Base-by-base conservation (phyloP, 64 coral and sea anemone genomes). In the Hydrozoanthus tunicans region DNA sequence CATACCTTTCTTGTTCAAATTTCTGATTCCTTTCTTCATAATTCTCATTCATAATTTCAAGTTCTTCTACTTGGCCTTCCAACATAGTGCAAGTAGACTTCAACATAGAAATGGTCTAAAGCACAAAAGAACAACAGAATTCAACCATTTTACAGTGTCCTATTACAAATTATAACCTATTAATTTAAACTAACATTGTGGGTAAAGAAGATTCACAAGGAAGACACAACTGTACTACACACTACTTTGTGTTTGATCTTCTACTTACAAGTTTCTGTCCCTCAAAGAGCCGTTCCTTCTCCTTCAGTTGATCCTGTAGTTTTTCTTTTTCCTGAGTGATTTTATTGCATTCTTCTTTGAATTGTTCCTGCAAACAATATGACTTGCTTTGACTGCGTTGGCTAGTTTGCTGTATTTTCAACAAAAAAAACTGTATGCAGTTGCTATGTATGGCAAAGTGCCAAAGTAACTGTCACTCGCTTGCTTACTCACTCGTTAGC, bases 71-170 rank as follows among this genome's bases (percentile, higher is more conserved):
- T 61, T 99, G 97, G 51, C 92, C 93, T 73, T 99, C 97, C 78
- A 99, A 81, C 97, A 99, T 99, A 14, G 94, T 91, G 58, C 97
- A 99, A 3, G 97, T 99, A 17, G 97, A 93, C 61, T 96, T 99
- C 86, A 99, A 90, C 89, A 95, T 95, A 24, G 94, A 91, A 78
- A 94, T 94, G 9, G 97, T 99, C 97, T 99, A 51, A 60, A 60
- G 53, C 5, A 27, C 53, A 32, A n/a, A 59, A 58, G 2, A 77
- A 51, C 51, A 7, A 14, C 32, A 51, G 10, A 77, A 84, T 51
- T 52, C 58, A 61, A 53, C 77, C 15, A n/a, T 14, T 69, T 69
- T 69, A 69, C 6, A 14, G 15, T 17, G 15, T 69, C 24, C 11
- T 43, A 43, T 43, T 43, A 43, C 32, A 43, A 43, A 43, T 43